Percentiles rank a stretch among this genome's conserved stretches.
Conservation (phyloP, 37 sponge, comb jelly and placozoan species). For the Aplysina aerophoba region DNA sequence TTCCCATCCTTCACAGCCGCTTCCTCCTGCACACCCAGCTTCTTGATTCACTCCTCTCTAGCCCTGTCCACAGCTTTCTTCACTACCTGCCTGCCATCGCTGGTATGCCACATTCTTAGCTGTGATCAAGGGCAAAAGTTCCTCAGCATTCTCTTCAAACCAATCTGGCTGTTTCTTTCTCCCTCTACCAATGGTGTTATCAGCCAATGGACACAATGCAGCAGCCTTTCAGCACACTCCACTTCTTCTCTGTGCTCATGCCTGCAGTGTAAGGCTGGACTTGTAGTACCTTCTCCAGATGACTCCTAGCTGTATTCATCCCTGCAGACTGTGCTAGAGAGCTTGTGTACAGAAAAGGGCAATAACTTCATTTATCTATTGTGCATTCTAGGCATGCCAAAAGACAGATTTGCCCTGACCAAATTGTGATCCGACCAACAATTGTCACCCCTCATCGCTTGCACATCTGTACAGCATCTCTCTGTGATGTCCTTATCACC, state of each 20-base stretch:
- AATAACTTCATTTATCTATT: background rate
- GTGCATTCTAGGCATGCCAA: background rate
- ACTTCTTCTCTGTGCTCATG: constrained; percentile 20
- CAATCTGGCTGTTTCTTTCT: constrained; percentile 46
- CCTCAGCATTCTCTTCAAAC: constrained; percentile 9
- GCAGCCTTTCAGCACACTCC: constrained; percentile 18
- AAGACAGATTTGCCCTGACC: background rate
- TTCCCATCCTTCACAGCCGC: constrained; percentile 43
- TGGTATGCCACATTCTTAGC: constrained; percentile 34
- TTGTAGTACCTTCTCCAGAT: background rate
- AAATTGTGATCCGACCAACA: constrained; percentile 52
- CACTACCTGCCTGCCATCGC: background rate
- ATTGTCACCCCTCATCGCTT: constrained; percentile 10
- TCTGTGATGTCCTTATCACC: constrained; percentile 36
- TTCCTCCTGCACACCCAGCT: background rate
- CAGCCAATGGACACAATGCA: constrained; percentile 25
- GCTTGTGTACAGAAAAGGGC: background rate
- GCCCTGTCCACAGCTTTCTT: background rate
- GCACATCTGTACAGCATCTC: constrained; percentile 11
- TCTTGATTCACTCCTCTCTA: background rate
- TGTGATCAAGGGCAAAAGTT: constrained; percentile 10
- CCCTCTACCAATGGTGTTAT: constrained; percentile 17
- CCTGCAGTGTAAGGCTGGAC: background rate
- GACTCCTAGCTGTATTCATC: background rate
- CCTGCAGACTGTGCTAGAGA: background rate